These are phyloP conservation scores for Lypha dubia DNA, from an alignment of 2,888 invertebrate species.

Conservation along the genomic window DNA sequence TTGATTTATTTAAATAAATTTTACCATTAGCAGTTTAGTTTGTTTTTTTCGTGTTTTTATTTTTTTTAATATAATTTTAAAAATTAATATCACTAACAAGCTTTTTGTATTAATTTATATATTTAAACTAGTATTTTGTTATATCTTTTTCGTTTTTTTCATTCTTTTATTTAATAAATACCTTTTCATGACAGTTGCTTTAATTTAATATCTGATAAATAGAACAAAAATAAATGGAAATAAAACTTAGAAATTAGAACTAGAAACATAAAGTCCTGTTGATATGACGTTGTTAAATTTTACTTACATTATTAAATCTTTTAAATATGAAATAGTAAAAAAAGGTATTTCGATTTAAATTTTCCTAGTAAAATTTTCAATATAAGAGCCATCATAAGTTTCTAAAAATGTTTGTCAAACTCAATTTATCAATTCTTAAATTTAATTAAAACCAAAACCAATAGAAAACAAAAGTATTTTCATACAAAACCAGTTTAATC, in stretches of 20 bases:
- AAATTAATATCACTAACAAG: slow-evolving; percentile 84
- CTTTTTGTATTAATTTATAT: slow-evolving; percentile 75
- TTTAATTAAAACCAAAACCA: too few relatives aligned
- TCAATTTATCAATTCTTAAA: neutral
- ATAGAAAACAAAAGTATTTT: slow-evolving; percentile 20
- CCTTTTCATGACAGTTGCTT: slow-evolving; percentile 60
- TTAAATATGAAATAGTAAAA: neutral
- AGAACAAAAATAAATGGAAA: neutral
- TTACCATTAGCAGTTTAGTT: slow-evolving; percentile 46
- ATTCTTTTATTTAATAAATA: slow-evolving; percentile 58
- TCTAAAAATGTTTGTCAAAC: neutral
- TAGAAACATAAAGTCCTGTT: slow-evolving; percentile 12
- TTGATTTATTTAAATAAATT: slow-evolving; percentile 57
- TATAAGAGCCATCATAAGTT: neutral
- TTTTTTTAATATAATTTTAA: slow-evolving; percentile 75
- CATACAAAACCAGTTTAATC: neutral
- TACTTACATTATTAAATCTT: neutral
- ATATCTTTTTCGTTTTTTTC: slow-evolving; percentile 26
- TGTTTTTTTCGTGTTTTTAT: slow-evolving; percentile 34
- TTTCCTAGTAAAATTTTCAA: too few relatives aligned
- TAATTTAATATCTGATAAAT: neutral
- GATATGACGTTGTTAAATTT: slow-evolving; percentile 29
- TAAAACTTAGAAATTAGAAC: neutral
- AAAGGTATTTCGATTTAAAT: too few relatives aligned
- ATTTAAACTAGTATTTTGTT: slow-evolving; percentile 73